These are phyloP conservation scores for Pterophyllum scalare DNA, from an alignment of 2,113 vertebrate genomes.

Conservation along the genomic window DNA sequence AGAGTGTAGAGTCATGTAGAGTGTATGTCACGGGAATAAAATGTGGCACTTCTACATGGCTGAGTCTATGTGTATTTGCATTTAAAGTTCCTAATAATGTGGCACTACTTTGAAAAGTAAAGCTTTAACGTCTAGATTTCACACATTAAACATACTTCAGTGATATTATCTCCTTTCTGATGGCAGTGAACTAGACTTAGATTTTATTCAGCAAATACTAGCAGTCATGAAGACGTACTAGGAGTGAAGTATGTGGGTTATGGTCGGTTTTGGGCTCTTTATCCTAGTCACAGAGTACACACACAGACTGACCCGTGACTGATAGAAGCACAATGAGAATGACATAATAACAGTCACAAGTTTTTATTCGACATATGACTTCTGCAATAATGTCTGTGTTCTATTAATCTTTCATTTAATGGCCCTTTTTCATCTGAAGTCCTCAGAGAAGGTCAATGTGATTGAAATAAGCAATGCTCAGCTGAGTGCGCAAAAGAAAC, in stretches of 20 bases:
- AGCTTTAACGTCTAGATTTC: background rate
- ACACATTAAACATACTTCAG: background rate
- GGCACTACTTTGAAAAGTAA: background rate
- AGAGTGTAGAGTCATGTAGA: no score
- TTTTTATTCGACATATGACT: background rate
- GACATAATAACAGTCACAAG: background rate
- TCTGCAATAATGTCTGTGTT: background rate
- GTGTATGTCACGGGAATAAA: background rate
- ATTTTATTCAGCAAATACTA: background rate
- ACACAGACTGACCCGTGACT: background rate
- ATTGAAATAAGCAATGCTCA: constrained; percentile 2
- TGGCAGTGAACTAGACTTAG: background rate
- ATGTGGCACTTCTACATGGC: background rate
- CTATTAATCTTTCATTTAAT: background rate
- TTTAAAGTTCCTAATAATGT: background rate
- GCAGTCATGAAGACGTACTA: no score
- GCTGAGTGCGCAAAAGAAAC: background rate
- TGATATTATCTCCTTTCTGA: background rate
- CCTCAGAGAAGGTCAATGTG: background rate
- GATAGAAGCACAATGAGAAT: background rate
- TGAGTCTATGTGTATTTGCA: background rate
- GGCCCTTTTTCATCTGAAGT: background rate
- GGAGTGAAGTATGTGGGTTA: background rate
- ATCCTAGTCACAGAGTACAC: constrained; percentile 25
- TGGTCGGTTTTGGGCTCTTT: background rate